Evolutionary conservation across 1,140 invertebrate genomes (phyloP), one percentile per base, ranked within the genome.

Genomic region (Camponotus floridanus): DNA sequence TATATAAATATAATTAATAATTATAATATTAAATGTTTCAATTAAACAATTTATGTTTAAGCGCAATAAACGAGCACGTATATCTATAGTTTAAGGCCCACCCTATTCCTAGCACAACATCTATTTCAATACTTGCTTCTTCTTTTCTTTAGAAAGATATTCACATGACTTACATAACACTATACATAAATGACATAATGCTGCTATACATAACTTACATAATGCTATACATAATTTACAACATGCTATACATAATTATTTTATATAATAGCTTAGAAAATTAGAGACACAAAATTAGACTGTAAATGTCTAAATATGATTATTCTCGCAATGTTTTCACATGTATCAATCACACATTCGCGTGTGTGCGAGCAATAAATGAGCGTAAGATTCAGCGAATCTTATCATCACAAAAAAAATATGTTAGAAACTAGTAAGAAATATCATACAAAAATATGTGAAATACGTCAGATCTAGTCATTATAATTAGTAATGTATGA

Each of bases 31-130:
- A 51, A 51, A 51, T 51, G 48, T 51, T 18, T 51, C 48, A 51
- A 45, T 64, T n/a, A 80, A 87, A 70, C 70, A 86, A 86, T 70
- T 55, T 87, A 73, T 55, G 76, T 67, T 88, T 76, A 84, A 87
- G 15, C 71, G 71, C 42, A 74, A 64, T 85, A 74, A 15, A 39
- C 79, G 42, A 67, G 21, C 74, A 70, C 33, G 48, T 51, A 51
- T 76, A 45, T 70, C 55, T n/a, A 21, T 48, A 79, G 65, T 79
- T 59, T 9, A 67, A 81, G 73, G 36, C 80, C 67, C 42, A 78
- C 78, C 74, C 59, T 55, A 48, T 18, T 48, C 33, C 61, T 88
- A 11, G 39, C 51, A 51, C 15, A 18, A 51, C 15, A 18, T 51
- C 36, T 76, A 21, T 39, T 62, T 51, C 48, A 15, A 4, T 45